Evolutionary conservation across 2,797 vertebrate genomes (phyloP), one percentile per base, ranked within the genome.

Genomic region (Lithobates pipiens): DNA sequence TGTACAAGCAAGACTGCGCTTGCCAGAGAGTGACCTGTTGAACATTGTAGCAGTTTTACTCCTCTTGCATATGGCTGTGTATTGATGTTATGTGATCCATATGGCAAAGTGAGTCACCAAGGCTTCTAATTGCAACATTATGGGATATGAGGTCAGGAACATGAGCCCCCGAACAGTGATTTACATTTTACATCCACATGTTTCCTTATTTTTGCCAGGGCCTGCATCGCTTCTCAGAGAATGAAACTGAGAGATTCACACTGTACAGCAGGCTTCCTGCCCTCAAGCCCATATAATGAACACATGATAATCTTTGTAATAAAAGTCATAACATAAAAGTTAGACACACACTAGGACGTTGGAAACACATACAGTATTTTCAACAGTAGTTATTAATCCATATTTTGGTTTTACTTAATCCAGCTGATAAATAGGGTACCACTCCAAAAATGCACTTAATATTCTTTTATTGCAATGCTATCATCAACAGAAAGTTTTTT

Each of bases 1-100:
- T 72, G 10, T 23, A n/a, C 70, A 63, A 68, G 42, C 44, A 67
- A 57, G 50, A 23, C 34, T 77, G 65, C 25, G 39, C 23, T 65
- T 46, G 32, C 61, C 69, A 76, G 39, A 72, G 72, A 80, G 68
- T 82, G 72, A 77, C 73, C 79, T 82, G 84, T 76, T 86, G 78
- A 76, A 70, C 63, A 76, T 57, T 61, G 73, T 65, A 71, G 65
- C 78, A 34, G 36, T 71, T 68, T 76, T 76, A 57, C 61, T 65
- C 34, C 21, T 77, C 32, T 63, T 80, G 63, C 79, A 72, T 82
- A 82, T 86, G 74, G 79, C 74, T 77, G 34, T 71, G 72, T 75
- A 36, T 65, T 65, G 50, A 73, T 73, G 65, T 85, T 85, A 82
- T 82, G 69, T 63, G 78, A 77, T 86, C 73, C 73, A 82, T 86